Percentiles rank a stretch among this genome's conserved stretches.
These are phyloP conservation scores for Drosophila pallidifrons DNA, from an alignment of 1,140 invertebrate genomes.

Conservation along the genomic window DNA sequence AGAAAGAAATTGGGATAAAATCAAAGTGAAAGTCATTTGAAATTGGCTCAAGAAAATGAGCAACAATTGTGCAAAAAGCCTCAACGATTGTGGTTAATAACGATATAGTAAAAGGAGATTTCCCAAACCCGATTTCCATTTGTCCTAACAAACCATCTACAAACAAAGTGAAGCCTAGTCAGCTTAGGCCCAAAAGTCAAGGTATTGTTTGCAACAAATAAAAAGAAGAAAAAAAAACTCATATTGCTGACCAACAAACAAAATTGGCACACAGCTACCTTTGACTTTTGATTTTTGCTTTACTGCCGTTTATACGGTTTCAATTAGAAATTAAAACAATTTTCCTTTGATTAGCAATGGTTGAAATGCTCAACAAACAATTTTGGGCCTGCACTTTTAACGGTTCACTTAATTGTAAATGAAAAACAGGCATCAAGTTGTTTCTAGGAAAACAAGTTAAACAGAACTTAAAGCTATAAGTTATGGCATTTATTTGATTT, in stretches of 20 bases:
- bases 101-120: slow-evolving; percentile 13
- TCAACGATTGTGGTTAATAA: slow-evolving; percentile 29
- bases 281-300: slow-evolving; percentile 18
- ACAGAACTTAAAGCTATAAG: too few species aligned
- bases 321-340: slow-evolving; percentile 53
- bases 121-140: slow-evolving; percentile 16
- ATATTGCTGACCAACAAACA: slow-evolving; percentile 4
- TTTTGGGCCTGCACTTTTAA: slow-evolving; percentile 47
- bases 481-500: too few species aligned
- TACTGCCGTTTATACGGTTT: slow-evolving; percentile 10
- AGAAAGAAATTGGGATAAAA: slow-evolving; percentile 1
- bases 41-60: slow-evolving; percentile 13
- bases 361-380: slow-evolving; percentile 33
- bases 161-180: slow-evolving; percentile 2
- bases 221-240: not conserved
- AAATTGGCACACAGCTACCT: not conserved
- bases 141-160: slow-evolving; percentile 15
- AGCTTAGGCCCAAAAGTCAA: not conserved
- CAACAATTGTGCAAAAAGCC: not conserved
- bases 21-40: slow-evolving; percentile 16
- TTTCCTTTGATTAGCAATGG: slow-evolving; percentile 40
- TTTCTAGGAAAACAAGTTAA: too few species aligned
- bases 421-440: not conserved
- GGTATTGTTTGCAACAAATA: slow-evolving; percentile 7
- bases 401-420: slow-evolving; percentile 45